Percentiles rank a stretch among this genome's conserved stretches.
Evolutionary conservation across 2,888 invertebrate species (phyloP).

Genomic region (Linyphia triangularis): DNA sequence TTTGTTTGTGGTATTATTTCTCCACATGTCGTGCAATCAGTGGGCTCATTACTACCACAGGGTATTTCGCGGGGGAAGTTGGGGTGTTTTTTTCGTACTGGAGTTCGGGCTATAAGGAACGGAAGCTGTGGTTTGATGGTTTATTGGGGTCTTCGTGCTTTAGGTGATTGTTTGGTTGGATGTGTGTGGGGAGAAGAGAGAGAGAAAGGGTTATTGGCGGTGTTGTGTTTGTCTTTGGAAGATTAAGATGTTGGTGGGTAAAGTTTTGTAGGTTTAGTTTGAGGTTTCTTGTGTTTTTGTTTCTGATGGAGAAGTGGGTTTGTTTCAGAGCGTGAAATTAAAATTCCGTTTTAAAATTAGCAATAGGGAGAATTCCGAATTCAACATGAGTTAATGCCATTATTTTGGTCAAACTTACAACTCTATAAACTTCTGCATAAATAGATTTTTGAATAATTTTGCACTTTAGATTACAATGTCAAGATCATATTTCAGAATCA

Average conservation of each 20-base stretch:
- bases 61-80: background rate
- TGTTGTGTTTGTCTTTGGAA: constrained; percentile 19
- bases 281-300: background rate
- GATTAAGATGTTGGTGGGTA: too few relatives aligned
- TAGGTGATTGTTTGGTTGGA: background rate
- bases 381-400: too few relatives aligned
- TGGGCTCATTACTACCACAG: constrained; percentile 17
- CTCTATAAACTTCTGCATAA: too few relatives aligned
- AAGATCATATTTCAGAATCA: too few relatives aligned
- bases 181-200: background rate
- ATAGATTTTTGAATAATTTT: too few relatives aligned
- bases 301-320: background rate
- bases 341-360: background rate
- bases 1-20: constrained; percentile 48
- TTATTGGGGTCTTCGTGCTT: background rate
- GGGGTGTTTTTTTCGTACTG: background rate
- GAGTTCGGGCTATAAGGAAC: background rate
- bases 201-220: background rate
- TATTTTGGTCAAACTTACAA: too few relatives aligned
- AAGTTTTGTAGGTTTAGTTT: background rate
- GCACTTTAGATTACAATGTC: too few relatives aligned
- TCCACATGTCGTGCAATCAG: background rate
- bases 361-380: too few relatives aligned
- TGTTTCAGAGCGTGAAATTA: background rate
- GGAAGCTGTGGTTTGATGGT: background rate